phyloP scores from a whole-genome alignment of 2,797 vertebrate species.

The Gambelia wislizenii region DNA sequence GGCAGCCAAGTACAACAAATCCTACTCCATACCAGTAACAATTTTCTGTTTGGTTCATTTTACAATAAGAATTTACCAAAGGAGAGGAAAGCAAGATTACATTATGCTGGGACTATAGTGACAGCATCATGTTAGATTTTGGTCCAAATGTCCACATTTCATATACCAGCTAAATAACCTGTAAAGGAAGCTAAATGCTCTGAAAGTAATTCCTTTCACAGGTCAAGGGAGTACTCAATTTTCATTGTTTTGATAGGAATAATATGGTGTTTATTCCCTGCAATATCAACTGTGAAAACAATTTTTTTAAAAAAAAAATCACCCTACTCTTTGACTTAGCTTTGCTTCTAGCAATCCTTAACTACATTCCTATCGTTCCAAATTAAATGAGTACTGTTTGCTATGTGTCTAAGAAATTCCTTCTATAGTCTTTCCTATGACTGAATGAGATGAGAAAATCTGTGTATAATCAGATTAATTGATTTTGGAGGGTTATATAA shows the following conservation, averaged over 20 bases:
- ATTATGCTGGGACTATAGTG: background rate
- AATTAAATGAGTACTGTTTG: background rate
- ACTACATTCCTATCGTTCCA: conserved; percentile 22
- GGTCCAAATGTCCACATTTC: background rate
- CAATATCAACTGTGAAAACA: background rate
- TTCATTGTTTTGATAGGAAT: background rate
- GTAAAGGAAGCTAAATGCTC: background rate
- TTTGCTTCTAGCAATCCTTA: conserved; percentile 3
- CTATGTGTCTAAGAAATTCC: background rate
- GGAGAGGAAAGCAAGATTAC: background rate
- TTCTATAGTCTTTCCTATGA: background rate
- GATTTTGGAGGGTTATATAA: background rate
- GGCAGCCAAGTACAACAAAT: too few species aligned
- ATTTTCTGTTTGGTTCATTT: too few species aligned
- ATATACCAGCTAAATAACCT: background rate
- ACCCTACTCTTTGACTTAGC: background rate
- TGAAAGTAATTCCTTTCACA: background rate
- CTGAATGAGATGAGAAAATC: background rate
- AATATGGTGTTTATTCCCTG: background rate
- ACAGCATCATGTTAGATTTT: background rate
- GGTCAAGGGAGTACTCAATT: background rate
- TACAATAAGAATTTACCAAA: too few species aligned
- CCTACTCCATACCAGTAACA: too few species aligned
- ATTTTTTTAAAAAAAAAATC: background rate
- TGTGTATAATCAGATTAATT: background rate